phyloP scores from a whole-genome alignment of 2,888 invertebrate species.

The Mimumesa dahlbomi region DNA sequence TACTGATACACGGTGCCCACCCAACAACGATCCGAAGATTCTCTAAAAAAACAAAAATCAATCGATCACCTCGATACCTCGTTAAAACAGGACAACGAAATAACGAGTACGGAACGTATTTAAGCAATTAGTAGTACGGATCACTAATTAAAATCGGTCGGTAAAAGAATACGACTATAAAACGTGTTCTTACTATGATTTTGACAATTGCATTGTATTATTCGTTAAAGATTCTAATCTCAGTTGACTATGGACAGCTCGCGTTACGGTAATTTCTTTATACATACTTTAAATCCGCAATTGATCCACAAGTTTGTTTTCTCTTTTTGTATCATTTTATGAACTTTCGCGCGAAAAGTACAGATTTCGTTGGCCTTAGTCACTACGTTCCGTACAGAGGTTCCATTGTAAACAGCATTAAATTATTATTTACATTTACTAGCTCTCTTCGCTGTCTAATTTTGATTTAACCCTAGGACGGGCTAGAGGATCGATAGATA shows the following conservation, averaged over 20 bases:
- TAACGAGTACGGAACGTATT: conserved; percentile 2
- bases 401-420: conserved; percentile 58
- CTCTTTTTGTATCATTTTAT: conserved; percentile 40
- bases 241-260: conserved; percentile 56
- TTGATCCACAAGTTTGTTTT: conserved; percentile 50
- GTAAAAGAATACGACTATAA: conserved; percentile 11
- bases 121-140: not conserved
- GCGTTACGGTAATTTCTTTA: conserved; percentile 45
- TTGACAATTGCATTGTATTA: conserved; percentile 54
- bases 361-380: conserved; percentile 56
- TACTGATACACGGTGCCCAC: conserved; percentile 48
- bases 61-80: conserved; percentile 15
- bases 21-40: not conserved
- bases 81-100: conserved; percentile 3
- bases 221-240: conserved; percentile 50
- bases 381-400: conserved; percentile 63
- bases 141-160: conserved; percentile 6
- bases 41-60: conserved; percentile 17
- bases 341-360: conserved; percentile 53
- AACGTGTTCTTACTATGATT: conserved; percentile 55
- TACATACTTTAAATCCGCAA: conserved; percentile 48
- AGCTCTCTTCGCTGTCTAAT: conserved; percentile 65
- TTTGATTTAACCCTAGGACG: conserved; percentile 73
- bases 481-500: conserved; percentile 47
- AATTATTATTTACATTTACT: conserved; percentile 65